Evolutionary conservation across 2,888 invertebrate species (phyloP).

Genomic region (Crioceris asparagi): DNA sequence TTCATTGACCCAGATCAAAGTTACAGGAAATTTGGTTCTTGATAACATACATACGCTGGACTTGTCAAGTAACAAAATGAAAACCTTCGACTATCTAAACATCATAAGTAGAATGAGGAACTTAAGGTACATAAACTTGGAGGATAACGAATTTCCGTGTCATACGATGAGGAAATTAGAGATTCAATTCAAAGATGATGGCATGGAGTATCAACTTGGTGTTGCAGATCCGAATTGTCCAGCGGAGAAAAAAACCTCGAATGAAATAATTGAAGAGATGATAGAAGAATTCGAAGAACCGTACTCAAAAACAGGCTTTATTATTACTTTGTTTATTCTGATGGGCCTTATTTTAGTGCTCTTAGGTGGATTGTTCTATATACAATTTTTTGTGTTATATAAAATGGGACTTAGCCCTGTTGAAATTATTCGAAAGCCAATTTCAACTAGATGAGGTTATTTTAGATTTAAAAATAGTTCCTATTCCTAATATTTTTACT

Average conservation of each 20-base stretch:
- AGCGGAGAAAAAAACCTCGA: constrained; percentile 2
- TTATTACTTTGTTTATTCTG: constrained; percentile 18
- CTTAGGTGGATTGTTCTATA: constrained; percentile 25
- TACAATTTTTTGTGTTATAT: constrained; percentile 24
- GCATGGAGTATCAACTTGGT: constrained; percentile 16
- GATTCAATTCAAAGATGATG: constrained; percentile 24
- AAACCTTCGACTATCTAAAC: constrained; percentile 28
- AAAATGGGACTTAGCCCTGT: too few relatives aligned
- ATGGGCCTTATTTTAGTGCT: constrained; percentile 21
- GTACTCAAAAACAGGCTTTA: constrained; percentile 7
- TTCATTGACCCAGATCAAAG: constrained; percentile 20
- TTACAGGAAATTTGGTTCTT: constrained; percentile 27
- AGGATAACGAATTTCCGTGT: constrained; percentile 28
- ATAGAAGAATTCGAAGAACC: constrained; percentile 5
- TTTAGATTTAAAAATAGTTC: too few relatives aligned
- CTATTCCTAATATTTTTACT: too few relatives aligned
- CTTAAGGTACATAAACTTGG: constrained; percentile 24
- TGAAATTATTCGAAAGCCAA: too few relatives aligned
- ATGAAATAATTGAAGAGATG: constrained; percentile 7
- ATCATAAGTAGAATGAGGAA: constrained; percentile 27
- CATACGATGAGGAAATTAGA: constrained; percentile 27
- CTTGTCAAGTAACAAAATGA: constrained; percentile 28
- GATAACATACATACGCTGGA: constrained; percentile 29
- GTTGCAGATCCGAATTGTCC: constrained; percentile 6
- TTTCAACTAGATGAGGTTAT: too few relatives aligned